Conservation (phyloP, 2,888 invertebrate genomes). For the Digitonthophagus gazella region DNA sequence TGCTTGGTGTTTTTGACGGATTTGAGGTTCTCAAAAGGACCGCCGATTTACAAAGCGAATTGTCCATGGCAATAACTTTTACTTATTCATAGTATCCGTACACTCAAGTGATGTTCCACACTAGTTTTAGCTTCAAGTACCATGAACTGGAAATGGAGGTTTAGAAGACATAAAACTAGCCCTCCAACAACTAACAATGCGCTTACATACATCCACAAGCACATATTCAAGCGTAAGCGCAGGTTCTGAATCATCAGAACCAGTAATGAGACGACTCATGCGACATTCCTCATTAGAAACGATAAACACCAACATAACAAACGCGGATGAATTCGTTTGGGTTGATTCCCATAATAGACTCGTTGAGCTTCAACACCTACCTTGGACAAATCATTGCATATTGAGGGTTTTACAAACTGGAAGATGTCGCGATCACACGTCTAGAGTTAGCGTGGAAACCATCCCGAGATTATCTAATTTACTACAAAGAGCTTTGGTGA, state of each 20-base stretch:
- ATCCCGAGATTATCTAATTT: constrained; percentile 82
- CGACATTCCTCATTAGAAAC: constrained; percentile 84
- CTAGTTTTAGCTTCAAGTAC: constrained; percentile 52
- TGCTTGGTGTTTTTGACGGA: no score
- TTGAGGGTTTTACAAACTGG: constrained; percentile 78
- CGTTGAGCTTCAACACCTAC: constrained; percentile 83
- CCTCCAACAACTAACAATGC: constrained; percentile 83
- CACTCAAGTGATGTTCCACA: no score
- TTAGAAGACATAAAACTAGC: constrained; percentile 85
- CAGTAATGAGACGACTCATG: constrained; percentile 66
- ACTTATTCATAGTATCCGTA: no score
- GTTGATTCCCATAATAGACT: constrained; percentile 87
- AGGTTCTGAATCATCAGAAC: constrained; percentile 75
- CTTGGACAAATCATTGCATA: constrained; percentile 92
- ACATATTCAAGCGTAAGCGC: constrained; percentile 81
- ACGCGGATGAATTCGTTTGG: constrained; percentile 92
- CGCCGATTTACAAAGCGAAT: no score
- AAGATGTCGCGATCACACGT: constrained; percentile 74
- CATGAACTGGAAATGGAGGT: constrained; percentile 66
- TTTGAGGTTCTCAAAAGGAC: no score
- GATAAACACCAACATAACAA: constrained; percentile 87
- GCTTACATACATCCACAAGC: constrained; percentile 80
- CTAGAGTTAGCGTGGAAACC: constrained; percentile 78
- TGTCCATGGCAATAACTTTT: no score
- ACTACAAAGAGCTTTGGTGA: constrained; percentile 79